Percentiles rank a stretch among this genome's conserved stretches.
These are phyloP conservation scores for Orycteropus afer DNA, from an alignment of 2,113 vertebrate genomes.

Conservation along the genomic window DNA sequence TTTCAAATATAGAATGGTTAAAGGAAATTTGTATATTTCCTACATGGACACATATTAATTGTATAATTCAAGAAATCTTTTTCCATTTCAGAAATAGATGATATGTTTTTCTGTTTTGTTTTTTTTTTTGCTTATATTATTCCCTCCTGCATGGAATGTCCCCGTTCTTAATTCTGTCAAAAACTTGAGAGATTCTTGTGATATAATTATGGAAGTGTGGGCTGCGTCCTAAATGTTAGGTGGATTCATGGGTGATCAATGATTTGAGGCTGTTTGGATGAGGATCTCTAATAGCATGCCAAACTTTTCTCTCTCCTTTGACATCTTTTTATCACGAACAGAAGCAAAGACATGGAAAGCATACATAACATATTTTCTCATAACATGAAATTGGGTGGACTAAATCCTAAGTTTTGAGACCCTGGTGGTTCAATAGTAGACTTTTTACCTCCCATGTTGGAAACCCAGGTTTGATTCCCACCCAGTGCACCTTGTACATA, in stretches of 20 bases:
- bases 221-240: background rate
- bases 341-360: background rate
- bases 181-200: conserved; percentile 34
- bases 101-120: background rate
- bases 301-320: conserved; percentile 33
- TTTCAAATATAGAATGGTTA: background rate
- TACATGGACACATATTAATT: background rate
- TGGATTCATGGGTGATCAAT: conserved; percentile 53
- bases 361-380: background rate
- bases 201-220: background rate
- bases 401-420: background rate
- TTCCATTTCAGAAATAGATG: conserved; percentile 9
- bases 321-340: conserved; percentile 28
- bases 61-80: background rate
- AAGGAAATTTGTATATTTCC: conserved; percentile 42
- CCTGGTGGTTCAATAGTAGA: background rate
- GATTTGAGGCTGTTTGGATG: conserved; percentile 40
- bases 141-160: background rate
- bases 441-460: background rate
- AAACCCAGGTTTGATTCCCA: background rate
- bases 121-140: conserved; percentile 39
- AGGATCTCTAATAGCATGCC: background rate
- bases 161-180: conserved; percentile 41
- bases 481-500: background rate
- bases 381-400: background rate